Evolutionary conservation across 53 echinoderm and acorn worm genomes (phyloP).

Genomic region (Patiria pectinifera): DNA sequence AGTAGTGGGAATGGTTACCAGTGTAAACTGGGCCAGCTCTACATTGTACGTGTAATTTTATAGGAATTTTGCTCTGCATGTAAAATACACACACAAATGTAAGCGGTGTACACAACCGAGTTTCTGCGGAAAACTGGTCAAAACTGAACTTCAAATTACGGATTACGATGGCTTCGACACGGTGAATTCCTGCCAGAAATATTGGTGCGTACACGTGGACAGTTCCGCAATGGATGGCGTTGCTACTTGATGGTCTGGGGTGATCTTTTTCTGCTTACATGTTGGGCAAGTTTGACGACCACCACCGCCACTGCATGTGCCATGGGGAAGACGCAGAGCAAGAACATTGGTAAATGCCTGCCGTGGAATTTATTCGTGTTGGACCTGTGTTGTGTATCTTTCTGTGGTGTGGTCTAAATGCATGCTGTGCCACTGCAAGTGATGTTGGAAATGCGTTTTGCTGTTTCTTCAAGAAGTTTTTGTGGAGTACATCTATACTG

Average conservation of each 20-base stretch:
- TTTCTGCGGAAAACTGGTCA: background rate
- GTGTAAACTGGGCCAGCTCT: conserved; percentile 18
- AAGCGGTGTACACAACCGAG: background rate
- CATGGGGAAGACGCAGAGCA: conserved; percentile 55
- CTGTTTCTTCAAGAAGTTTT: too few relatives aligned
- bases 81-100: too few relatives aligned
- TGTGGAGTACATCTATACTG: too few relatives aligned
- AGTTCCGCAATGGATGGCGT: background rate
- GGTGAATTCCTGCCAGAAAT: background rate
- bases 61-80: background rate
- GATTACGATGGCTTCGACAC: background rate
- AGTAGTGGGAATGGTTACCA: conserved; percentile 11
- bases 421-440: too few relatives aligned
- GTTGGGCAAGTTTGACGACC: background rate
- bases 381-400: too few relatives aligned
- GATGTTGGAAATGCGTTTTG: too few relatives aligned
- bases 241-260: background rate
- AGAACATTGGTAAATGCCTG: conserved; percentile 16
- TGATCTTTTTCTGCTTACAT: background rate
- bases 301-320: background rate
- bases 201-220: background rate
- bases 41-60: background rate
- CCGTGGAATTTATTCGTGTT: background rate
- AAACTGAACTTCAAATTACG: background rate
- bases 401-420: too few relatives aligned